Evolutionary conservation across 2,888 invertebrate genomes (phyloP), one percentile per base, ranked within the genome.

Genomic region (Lottia scabra): DNA sequence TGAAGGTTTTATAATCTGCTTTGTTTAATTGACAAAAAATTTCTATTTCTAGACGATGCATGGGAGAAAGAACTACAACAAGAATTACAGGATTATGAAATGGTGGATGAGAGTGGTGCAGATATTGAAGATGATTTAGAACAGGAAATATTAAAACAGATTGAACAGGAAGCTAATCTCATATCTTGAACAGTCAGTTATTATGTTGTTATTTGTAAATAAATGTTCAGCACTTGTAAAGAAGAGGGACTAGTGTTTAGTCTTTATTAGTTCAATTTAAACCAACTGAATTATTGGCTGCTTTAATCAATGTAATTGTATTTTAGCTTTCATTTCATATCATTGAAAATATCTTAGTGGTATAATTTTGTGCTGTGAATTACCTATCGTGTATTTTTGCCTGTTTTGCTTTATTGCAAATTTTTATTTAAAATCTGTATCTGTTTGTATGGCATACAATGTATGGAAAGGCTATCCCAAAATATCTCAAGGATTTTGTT

Each of bases 61-160:
- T 97, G 97, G 96, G 98, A 98, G 92, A 95, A 95, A 89, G 97
- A 98, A 91, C 91, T 98, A 87, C 97, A 97, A 89, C 96, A 96
- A 67, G 97, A 98, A 91, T 92, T 98, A 83, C 96, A 96, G 90
- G 97, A 97, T 89, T 98, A 95, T 90, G 97, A 98, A 91, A 95
- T 97, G 82, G 96, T 97, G 26, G 85, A 83, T 65, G 80, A 81
- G 27, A 84, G 83, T 23, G 83, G 81, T 62, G 79, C 81, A 69
- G 92, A 84, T 16, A 87, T 88, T 67, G 90, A 90, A 75, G 86
- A 83, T 12, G 93, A 93, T 79, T 93, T 93, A 92, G 94, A 94
- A 88, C 92, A 93, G 77, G 94, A 94, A 84, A 93, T 94, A 83
- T 92, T 94, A 80, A 92, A 93, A 78, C 91, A 94, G 80, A 91